These are phyloP conservation scores for Escarpia spicata DNA, from an alignment of 2,888 invertebrate genomes.

Conservation along the genomic window DNA sequence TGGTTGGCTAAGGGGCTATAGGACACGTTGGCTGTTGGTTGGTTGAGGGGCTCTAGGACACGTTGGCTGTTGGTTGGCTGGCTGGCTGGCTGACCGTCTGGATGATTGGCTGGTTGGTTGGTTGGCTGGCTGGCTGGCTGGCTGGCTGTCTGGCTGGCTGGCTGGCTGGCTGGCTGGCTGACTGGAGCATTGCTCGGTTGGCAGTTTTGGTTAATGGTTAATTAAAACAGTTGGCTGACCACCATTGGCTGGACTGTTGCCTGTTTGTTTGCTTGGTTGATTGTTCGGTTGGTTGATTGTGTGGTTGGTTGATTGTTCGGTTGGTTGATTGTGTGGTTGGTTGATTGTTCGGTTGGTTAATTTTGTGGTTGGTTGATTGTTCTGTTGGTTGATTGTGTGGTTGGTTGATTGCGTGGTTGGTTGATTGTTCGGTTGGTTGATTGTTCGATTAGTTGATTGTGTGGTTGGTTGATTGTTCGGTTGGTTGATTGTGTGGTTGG, in stretches of 20 bases:
- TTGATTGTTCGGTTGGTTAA: not conserved
- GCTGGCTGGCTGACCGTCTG: too few relatives aligned
- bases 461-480: not conserved
- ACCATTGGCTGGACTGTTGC: too few relatives aligned
- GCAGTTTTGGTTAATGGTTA: not conserved
- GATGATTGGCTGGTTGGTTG: too few relatives aligned
- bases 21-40: too few relatives aligned
- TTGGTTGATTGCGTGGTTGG: not conserved
- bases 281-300: not conserved
- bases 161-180: not conserved
- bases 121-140: not conserved
- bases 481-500: not conserved
- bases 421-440: not conserved
- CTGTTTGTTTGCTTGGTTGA: not conserved
- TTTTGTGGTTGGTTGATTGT: not conserved
- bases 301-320: too few relatives aligned
- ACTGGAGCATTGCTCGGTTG: not conserved
- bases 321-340: too few relatives aligned
- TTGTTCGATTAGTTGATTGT: not conserved
- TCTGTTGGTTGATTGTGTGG: not conserved
- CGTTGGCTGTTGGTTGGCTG: too few relatives aligned
- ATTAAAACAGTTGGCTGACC: too few relatives aligned
- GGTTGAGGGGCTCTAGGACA: too few relatives aligned
- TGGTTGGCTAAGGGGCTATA: too few relatives aligned
- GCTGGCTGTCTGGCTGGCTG: not conserved